phyloP scores from a whole-genome alignment of 1,140 invertebrate genomes.

The Macrotrachela quadricornifera region DNA sequence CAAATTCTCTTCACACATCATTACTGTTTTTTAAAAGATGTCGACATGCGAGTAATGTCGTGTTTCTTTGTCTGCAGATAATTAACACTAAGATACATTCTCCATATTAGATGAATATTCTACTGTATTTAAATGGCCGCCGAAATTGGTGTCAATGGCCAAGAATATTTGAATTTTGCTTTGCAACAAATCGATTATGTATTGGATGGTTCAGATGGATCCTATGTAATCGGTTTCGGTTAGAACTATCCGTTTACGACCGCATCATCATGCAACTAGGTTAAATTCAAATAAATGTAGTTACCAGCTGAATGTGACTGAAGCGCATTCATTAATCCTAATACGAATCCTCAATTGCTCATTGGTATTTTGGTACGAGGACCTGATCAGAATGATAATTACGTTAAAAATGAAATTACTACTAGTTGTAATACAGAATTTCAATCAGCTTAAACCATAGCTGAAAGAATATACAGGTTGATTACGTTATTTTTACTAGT shows the following conservation, averaged over 20 bases:
- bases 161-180: constrained; percentile 34
- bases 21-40: too few species aligned
- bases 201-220: constrained; percentile 38
- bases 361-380: constrained; percentile 25
- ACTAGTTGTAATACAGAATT: constrained; percentile 30
- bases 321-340: constrained; percentile 10
- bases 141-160: constrained; percentile 12
- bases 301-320: constrained; percentile 16
- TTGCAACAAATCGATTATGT: constrained; percentile 41
- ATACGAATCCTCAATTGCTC: constrained; percentile 15
- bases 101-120: too few species aligned
- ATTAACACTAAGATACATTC: too few species aligned
- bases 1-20: too few species aligned
- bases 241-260: constrained; percentile 35
- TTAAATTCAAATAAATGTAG: too few species aligned
- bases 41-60: constrained; percentile 35
- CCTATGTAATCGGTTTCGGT: constrained; percentile 43
- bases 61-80: constrained; percentile 13
- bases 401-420: constrained; percentile 27
- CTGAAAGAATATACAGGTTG: constrained; percentile 15
- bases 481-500: too few species aligned
- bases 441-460: constrained; percentile 15
- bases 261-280: constrained; percentile 16
- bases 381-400: constrained; percentile 21
- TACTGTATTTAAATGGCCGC: constrained; percentile 14